Evolutionary conservation across 2,888 invertebrate species (phyloP), one percentile per base, ranked within the genome.

Genomic region (Hetaerina titia): DNA sequence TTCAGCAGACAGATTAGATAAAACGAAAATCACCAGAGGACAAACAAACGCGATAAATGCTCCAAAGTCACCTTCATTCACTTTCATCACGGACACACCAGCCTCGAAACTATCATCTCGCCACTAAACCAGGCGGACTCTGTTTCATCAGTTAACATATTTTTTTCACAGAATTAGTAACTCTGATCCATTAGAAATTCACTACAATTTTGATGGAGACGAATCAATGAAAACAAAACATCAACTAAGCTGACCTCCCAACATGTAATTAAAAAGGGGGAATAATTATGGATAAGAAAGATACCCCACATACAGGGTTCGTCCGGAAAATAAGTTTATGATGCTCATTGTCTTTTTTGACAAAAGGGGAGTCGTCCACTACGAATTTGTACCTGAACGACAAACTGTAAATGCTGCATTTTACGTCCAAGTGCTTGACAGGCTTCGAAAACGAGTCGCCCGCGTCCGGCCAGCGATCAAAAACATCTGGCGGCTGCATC

Each of bases 51-150:
- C 31, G 81, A 81, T 81, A 81, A 81, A 81, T 81, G 31, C 81
- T 31, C 81, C 81, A 81, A 81, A 31, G 81, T 81, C 81, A 81
- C 81, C 81, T 81, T 81, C 81, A 81, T 25, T 81, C 31, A 81
- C 81, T 22, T 69, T 69, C 69, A 69, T 69, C 69, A 13, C 6
- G 17, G n/a, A 17, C 9, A n/a, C n/a, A 7, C 81, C 69, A 22
- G 11, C 81, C 25, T 81, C 74, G 9, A 69, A 69, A 17, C 5
- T 69, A 2, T 22, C 8, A 19, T 31, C 25, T 81, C 31, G 81
- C 7, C 13, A 15, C 81, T 11, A 81, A 81, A 11, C 15, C 81
- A 6, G 11, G 81, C 11, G 31, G 11, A 31, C 81, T 31, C 13
- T 81, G 19, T 69, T 69, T 69, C n/a, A 8, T 69, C 2, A 31